Conservation (phyloP, 2,888 invertebrate species). For the Cephus pygmeus region DNA sequence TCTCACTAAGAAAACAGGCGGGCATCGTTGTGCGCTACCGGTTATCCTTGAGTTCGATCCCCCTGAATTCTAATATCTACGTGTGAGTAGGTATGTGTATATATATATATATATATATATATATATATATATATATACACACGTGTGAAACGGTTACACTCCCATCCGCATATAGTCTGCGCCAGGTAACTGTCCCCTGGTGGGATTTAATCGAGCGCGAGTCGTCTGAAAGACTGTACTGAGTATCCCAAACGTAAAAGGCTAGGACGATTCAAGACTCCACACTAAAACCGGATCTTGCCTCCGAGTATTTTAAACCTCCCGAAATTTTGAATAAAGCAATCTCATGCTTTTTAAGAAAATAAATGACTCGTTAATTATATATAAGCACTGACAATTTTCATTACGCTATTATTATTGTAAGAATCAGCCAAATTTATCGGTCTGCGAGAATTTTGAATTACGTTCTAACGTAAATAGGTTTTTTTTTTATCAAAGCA, state of each 20-base stretch:
- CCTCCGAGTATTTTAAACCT: not conserved
- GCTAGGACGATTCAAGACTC: not conserved
- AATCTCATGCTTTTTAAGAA: not conserved
- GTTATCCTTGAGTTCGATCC: constrained; percentile 65
- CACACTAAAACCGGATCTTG: not conserved
- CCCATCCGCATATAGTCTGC: not conserved
- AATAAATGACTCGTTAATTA: not conserved
- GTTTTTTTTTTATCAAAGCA: not conserved
- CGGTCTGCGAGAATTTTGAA: not conserved
- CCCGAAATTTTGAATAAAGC: not conserved
- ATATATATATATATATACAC: not conserved
- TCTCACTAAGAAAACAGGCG: constrained; percentile 4
- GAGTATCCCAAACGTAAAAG: not conserved
- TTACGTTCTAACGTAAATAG: not conserved
- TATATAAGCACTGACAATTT: not conserved
- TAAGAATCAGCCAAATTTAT: not conserved
- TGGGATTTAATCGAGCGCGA: not conserved
- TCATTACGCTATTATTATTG: not conserved
- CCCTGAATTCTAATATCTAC: constrained; percentile 24
- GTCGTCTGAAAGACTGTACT: not conserved
- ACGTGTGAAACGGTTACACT: not conserved
- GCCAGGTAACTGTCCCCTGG: constrained; percentile 1
- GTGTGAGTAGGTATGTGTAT: not conserved
- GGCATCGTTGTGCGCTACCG: constrained; percentile 36
- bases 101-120: not conserved